Evolutionary conservation across 2,113 vertebrate species (phyloP).

Genomic region (Geococcyx californianus): DNA sequence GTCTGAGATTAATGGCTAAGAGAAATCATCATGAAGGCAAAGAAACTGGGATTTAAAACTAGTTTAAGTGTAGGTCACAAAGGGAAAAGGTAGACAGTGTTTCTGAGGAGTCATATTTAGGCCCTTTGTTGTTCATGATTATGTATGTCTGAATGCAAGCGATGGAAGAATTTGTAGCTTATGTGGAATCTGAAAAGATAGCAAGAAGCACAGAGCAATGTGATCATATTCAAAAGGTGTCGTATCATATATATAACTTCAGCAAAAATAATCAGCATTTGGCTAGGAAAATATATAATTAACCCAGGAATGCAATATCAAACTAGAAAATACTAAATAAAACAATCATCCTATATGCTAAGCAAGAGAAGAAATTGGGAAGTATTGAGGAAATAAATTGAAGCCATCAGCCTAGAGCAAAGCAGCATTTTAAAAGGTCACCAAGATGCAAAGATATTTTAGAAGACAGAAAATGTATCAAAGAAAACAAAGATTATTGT

Average conservation of each 20-base stretch:
- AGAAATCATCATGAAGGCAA: slow-evolving; percentile 4
- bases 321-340: not conserved
- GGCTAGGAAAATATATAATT: not conserved
- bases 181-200: not conserved
- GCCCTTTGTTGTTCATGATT: not conserved
- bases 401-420: not conserved
- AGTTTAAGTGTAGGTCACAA: not conserved
- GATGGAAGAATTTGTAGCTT: not conserved
- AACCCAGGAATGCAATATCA: not conserved
- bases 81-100: not conserved
- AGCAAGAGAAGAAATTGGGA: not conserved
- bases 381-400: not conserved
- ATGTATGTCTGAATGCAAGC: not conserved
- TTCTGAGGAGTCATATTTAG: not conserved
- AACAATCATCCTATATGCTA: not conserved
- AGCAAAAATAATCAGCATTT: not conserved
- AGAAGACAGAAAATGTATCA: not conserved
- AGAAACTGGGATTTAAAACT: not conserved
- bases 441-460: not conserved
- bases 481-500: not conserved
- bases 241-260: not conserved
- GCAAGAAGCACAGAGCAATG: not conserved
- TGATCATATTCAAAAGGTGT: not conserved
- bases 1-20: not conserved
- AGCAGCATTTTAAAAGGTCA: not conserved